Conservation (phyloP, 2,113 vertebrate genomes). For the Piaya cayana region DNA sequence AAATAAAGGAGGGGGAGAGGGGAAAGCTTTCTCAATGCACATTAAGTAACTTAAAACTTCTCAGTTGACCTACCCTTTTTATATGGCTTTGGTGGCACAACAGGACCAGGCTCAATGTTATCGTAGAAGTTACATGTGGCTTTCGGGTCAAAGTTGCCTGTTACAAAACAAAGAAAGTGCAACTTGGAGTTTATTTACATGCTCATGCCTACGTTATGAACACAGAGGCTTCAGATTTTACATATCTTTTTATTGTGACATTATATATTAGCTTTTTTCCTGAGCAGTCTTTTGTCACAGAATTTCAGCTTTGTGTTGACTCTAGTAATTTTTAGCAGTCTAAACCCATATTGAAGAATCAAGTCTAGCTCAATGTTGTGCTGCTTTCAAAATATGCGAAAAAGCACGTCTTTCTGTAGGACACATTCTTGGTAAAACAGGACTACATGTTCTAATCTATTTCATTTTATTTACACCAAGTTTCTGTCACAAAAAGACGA, state of each 20-base stretch:
- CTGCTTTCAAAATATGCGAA: background rate
- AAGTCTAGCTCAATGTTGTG: background rate
- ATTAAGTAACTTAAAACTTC: background rate
- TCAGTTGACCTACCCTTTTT: conserved; percentile 85
- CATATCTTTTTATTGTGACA: background rate
- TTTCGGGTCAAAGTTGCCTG: conserved; percentile 97
- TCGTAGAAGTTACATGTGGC: conserved; percentile 95
- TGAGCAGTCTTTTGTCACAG: background rate
- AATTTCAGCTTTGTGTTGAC: background rate
- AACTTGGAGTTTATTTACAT: background rate
- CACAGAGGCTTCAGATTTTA: background rate
- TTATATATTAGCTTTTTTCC: background rate
- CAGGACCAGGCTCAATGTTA: conserved; percentile 93
- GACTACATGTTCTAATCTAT: background rate
- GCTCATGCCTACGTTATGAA: background rate
- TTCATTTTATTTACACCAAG: background rate
- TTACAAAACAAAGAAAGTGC: background rate
- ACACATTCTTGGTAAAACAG: background rate
- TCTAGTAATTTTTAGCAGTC: background rate
- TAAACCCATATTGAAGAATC: background rate
- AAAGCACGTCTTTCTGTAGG: background rate
- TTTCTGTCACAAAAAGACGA: background rate
- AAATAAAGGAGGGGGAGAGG: too few species aligned
- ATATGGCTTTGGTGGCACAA: conserved; percentile 90
- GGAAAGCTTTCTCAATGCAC: background rate